phyloP scores from a whole-genome alignment of 2,797 vertebrate genomes.

The Helarctos malayanus region DNA sequence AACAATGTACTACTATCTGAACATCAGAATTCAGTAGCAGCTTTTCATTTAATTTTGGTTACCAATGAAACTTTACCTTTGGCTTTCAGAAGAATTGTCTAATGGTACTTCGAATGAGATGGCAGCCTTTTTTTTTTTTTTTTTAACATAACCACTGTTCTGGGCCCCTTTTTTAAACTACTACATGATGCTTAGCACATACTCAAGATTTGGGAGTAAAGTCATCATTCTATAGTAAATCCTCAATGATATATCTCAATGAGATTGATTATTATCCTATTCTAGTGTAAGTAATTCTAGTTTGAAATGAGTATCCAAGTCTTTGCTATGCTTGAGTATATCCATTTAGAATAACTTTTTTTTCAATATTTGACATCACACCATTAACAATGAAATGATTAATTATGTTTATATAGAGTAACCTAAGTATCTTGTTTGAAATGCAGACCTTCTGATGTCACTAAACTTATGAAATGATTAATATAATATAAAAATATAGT shows the following conservation, averaged over 20 bases:
- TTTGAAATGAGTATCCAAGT: slow-evolving; percentile 45
- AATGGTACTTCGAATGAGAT: neutral
- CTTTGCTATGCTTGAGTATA: neutral
- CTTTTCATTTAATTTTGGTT: slow-evolving; percentile 39
- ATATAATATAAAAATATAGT: neutral
- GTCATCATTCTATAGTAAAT: neutral
- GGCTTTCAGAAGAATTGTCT: neutral
- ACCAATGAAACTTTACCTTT: neutral
- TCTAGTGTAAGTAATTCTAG: slow-evolving; percentile 21
- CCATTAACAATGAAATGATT: slow-evolving; percentile 62
- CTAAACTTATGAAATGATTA: slow-evolving; percentile 50
- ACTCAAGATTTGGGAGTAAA: slow-evolving; percentile 13
- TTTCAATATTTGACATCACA: slow-evolving; percentile 36
- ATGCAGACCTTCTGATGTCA: slow-evolving; percentile 13
- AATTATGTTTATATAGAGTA: slow-evolving; percentile 10
- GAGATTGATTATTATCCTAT: slow-evolving; percentile 32
- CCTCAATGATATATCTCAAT: slow-evolving; percentile 4
- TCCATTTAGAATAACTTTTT: slow-evolving; percentile 35
- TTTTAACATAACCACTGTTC: neutral
- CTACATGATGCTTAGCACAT: neutral
- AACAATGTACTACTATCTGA: neutral
- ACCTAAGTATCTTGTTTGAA: slow-evolving; percentile 61
- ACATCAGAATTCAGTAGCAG: neutral
- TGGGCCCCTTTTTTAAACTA: neutral
- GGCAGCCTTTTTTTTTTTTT: neutral